Conservation (phyloP, 2,113 vertebrate species). For the Cephalopterus ornatus region DNA sequence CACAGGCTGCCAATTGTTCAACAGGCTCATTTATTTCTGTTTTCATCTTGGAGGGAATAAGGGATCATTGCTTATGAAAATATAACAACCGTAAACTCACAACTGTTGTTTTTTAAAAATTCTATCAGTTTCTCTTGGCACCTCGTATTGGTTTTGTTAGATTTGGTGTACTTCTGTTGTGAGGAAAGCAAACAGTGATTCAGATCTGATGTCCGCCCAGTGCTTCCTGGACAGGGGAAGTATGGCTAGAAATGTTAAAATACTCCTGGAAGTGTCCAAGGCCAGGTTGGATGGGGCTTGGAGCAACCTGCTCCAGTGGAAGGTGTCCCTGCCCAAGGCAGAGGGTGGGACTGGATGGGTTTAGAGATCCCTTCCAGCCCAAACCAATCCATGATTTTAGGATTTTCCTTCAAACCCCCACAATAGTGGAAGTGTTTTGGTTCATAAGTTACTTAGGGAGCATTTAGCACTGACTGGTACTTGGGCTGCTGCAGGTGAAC, state of each 20-base stretch:
- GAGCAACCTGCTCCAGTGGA: background rate
- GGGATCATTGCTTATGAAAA: background rate
- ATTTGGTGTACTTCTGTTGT: background rate
- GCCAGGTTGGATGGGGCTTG: background rate
- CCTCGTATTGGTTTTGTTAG: background rate
- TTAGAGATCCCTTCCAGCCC: background rate
- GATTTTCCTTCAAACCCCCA: background rate
- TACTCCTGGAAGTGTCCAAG: background rate
- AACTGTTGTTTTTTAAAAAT: background rate
- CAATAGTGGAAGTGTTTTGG: background rate
- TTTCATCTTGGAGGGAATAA: background rate
- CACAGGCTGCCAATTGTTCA: background rate
- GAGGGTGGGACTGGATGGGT: background rate
- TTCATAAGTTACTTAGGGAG: background rate
- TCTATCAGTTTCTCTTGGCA: background rate
- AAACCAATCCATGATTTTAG: background rate
- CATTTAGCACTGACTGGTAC: background rate
- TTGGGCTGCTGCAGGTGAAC: background rate
- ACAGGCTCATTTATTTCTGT: background rate
- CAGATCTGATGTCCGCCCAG: background rate
- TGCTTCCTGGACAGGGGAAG: background rate
- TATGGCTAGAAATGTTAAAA: background rate
- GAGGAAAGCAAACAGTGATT: background rate
- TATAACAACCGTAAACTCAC: background rate
- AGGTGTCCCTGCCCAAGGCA: background rate